These are phyloP conservation scores for Leptodirus hochenwartii DNA, from an alignment of 2,888 invertebrate species.

Conservation along the genomic window DNA sequence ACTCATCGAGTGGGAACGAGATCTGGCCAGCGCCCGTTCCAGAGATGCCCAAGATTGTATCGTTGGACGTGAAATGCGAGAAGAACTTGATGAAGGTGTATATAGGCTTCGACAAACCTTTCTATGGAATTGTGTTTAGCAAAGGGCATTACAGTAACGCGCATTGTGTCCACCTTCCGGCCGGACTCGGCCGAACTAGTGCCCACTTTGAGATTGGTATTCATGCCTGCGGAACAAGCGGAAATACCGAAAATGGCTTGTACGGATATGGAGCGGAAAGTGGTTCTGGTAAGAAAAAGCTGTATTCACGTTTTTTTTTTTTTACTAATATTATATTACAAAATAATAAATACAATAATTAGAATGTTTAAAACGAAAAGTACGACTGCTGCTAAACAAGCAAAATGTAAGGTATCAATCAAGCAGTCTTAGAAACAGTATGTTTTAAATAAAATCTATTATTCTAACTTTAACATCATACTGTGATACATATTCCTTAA, in stretches of 20 bases:
- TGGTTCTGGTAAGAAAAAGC: slow-evolving; percentile 75
- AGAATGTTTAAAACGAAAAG: no score
- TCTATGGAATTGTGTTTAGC: slow-evolving; percentile 89
- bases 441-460: no score
- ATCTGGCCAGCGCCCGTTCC: slow-evolving; percentile 73
- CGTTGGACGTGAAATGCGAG: slow-evolving; percentile 85
- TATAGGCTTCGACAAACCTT: slow-evolving; percentile 85
- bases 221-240: slow-evolving; percentile 81
- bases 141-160: slow-evolving; percentile 88
- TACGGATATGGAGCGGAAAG: slow-evolving; percentile 76
- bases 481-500: no score
- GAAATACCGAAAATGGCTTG: slow-evolving; percentile 77
- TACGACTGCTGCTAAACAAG: no score
- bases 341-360: no score
- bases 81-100: slow-evolving; percentile 88
- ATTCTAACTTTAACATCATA: no score
- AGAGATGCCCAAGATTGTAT: slow-evolving; percentile 86
- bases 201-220: slow-evolving; percentile 84
- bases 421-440: no score
- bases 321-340: no score
- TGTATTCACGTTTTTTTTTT: no score
- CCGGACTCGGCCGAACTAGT: slow-evolving; percentile 68
- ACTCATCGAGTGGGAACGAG: slow-evolving; percentile 56
- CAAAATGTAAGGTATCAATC: no score
- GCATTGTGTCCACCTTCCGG: slow-evolving; percentile 80